Evolutionary conservation across 1,140 invertebrate species (phyloP), one percentile per base, ranked within the genome.

Genomic region (Aphidius gifuensis): DNA sequence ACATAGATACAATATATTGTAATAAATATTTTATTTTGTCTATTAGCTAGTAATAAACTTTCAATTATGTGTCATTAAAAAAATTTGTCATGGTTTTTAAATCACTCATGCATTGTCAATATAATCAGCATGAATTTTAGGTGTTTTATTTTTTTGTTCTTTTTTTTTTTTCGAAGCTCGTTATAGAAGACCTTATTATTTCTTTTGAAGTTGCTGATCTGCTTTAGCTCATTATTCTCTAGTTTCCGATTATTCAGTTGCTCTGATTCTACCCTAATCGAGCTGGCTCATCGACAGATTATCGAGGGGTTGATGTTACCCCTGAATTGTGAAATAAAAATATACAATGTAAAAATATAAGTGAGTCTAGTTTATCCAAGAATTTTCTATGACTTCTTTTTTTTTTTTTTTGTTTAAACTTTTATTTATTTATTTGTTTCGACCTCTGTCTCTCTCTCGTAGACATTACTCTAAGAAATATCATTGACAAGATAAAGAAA

Each of bases 281-380:
- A 64, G 64, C 69, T 69, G 72, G 66, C 73, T 75, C 64, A 61
- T 62, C 62, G 61, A 64, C 47, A 51, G 59, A 61, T 65, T 61
- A 65, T 62, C 58, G 39, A 54, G 62, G 58, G 62, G 39, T 23
- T 62, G 54, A 62, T 62, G 58, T 62, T 42, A 50, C 45, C 58
- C 50, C 23, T 38, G 32, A 43, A 32, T 40, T 8, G 16, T 7
- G 6, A 16, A 61, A 54, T 23, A 53, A 61, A 61, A 44, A 45
- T 23, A 38, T 23, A 50, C 54, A 53, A 61, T 45, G 44, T 47
- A 42, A 8, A 53, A 45, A 42, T 32, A 32, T 23, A 21, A 9
- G 32, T 38, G 38, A 46, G 32, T 48, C n/a, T 50, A 48, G 53
- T 58, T 49, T 49, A 48, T 23, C 38, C 48, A 45, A 49, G 38